These are phyloP conservation scores for Corythucha ciliata DNA, from an alignment of 2,888 invertebrate species.

Conservation along the genomic window DNA sequence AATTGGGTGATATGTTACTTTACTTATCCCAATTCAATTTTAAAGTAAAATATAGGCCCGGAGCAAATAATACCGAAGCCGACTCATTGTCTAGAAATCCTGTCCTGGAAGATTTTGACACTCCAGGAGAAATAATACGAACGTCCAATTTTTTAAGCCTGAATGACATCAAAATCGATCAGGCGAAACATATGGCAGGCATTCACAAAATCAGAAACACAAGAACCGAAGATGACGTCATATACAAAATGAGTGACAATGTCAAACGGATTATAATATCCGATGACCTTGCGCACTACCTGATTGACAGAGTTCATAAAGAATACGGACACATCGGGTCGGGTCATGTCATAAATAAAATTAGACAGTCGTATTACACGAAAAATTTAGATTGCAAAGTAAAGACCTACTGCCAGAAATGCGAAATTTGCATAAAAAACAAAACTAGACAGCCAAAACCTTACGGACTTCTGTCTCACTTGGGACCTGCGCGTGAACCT, in stretches of 20 bases:
- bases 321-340: slow-evolving; percentile 13
- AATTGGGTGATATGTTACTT: slow-evolving; percentile 2
- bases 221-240: not conserved
- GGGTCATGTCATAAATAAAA: slow-evolving; percentile 9
- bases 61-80: not conserved
- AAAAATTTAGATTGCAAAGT: slow-evolving; percentile 11
- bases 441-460: slow-evolving; percentile 29
- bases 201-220: too few species aligned
- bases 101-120: too few species aligned
- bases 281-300: not conserved
- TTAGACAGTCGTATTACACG: slow-evolving; percentile 6
- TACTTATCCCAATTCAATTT: not conserved
- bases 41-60: slow-evolving; percentile 1
- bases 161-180: slow-evolving; percentile 2
- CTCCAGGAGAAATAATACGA: slow-evolving; percentile 6
- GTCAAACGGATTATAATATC: slow-evolving; percentile 5
- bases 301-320: not conserved
- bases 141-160: slow-evolving; percentile 7
- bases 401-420: slow-evolving; percentile 9
- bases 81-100: slow-evolving; percentile 7
- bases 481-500: slow-evolving; percentile 32
- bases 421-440: slow-evolving; percentile 29
- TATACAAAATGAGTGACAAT: not conserved
- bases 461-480: slow-evolving; percentile 32
- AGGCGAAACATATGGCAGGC: slow-evolving; percentile 2